phyloP scores from a whole-genome alignment of 2,113 vertebrate species.

The Mirza zaza region DNA sequence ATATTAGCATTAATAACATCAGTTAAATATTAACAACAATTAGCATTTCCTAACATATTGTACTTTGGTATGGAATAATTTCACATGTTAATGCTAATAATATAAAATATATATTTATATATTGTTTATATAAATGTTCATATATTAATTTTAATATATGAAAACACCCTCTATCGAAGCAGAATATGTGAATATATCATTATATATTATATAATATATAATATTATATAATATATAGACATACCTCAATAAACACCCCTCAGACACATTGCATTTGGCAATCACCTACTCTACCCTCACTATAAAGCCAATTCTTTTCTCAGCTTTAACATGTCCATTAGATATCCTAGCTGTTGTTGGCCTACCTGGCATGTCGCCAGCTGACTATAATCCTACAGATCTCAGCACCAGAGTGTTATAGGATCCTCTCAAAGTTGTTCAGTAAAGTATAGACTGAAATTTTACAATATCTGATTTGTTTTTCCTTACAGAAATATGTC shows the following conservation, averaged over 20 bases:
- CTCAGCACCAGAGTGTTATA: slow-evolving; percentile 1
- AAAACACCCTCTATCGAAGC: neutral
- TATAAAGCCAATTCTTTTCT: neutral
- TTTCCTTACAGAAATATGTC: slow-evolving; percentile 5
- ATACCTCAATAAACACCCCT: neutral
- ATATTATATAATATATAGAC: too few species aligned
- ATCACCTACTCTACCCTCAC: neutral
- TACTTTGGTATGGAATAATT: neutral
- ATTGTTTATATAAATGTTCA: too few species aligned
- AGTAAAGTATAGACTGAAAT: neutral
- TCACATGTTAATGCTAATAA: neutral
- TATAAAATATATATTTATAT: neutral
- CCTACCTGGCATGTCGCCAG: neutral
- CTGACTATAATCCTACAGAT: neutral
- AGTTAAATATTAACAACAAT: neutral
- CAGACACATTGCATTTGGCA: neutral
- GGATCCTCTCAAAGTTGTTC: neutral
- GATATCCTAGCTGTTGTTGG: neutral
- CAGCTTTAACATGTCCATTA: neutral
- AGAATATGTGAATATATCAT: neutral
- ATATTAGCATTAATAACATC: neutral
- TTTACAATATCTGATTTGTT: neutral
- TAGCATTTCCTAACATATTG: neutral
- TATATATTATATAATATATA: neutral
- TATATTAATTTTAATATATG: neutral